phyloP scores from a whole-genome alignment of 1,140 invertebrate genomes.

The Ostrea denselamellosa region DNA sequence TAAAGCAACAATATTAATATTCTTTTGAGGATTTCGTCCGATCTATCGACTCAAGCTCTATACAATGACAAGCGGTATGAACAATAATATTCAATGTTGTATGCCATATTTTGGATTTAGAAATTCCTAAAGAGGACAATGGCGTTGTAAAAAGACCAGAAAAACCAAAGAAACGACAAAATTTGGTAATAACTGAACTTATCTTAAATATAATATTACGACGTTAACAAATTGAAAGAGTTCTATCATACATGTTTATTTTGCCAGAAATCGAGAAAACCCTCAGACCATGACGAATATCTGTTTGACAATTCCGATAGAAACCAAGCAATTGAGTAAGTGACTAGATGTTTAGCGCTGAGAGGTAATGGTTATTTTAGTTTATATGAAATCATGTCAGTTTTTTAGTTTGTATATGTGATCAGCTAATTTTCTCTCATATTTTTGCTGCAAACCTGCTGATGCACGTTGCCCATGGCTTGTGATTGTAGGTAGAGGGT shows the following conservation, averaged over 20 bases:
- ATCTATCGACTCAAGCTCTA: too few relatives aligned
- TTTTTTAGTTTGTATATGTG: too few relatives aligned
- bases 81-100: not conserved
- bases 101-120: not conserved
- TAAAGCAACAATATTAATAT: not conserved
- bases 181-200: not conserved
- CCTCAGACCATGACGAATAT: not conserved
- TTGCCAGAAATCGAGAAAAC: not conserved
- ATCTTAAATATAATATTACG: not conserved
- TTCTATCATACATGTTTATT: not conserved
- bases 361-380: too few relatives aligned
- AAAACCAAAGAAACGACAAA: conserved; percentile 5
- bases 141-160: not conserved
- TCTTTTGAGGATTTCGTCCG: too few relatives aligned
- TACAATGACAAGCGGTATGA: too few relatives aligned
- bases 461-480: too few relatives aligned
- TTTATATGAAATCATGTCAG: too few relatives aligned
- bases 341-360: too few relatives aligned
- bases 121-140: not conserved
- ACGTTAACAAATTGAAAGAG: not conserved
- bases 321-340: not conserved
- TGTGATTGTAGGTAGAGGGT: too few relatives aligned
- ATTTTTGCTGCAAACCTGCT: too few relatives aligned
- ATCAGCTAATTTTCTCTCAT: too few relatives aligned
- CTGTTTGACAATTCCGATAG: conserved; percentile 3